phyloP scores from a whole-genome alignment of 2,113 vertebrate species.

The Calypte anna region DNA sequence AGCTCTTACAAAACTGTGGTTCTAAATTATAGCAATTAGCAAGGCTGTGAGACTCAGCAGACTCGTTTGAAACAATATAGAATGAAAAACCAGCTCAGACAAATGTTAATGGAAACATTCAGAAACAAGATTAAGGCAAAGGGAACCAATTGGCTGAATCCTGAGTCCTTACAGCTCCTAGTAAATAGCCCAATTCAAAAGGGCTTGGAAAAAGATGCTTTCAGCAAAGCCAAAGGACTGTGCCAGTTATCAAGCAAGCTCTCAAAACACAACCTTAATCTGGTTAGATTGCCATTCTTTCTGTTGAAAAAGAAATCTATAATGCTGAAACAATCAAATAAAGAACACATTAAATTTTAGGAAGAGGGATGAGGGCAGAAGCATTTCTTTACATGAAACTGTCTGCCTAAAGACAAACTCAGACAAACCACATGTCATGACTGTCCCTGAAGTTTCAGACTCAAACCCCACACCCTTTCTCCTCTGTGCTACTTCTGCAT shows the following conservation, averaged over 20 bases:
- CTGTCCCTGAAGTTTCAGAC: background rate
- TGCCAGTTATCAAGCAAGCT: background rate
- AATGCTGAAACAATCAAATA: background rate
- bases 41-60: background rate
- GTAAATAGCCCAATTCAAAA: background rate
- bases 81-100: background rate
- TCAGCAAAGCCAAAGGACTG: background rate
- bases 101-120: background rate
- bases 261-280: background rate
- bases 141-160: background rate
- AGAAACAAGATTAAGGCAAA: background rate
- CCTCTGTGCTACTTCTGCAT: background rate
- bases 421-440: background rate
- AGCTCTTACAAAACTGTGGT: background rate
- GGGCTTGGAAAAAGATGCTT: background rate
- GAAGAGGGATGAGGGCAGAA: background rate
- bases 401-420: background rate
- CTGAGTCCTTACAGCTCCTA: background rate
- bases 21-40: background rate
- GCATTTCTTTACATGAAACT: background rate
- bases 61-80: constrained; percentile 1
- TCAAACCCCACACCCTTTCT: background rate
- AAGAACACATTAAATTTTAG: background rate
- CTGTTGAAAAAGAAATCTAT: background rate
- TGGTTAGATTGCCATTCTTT: background rate